Conservation (phyloP, 1,140 invertebrate genomes). For the Diploscapter pachys region DNA sequence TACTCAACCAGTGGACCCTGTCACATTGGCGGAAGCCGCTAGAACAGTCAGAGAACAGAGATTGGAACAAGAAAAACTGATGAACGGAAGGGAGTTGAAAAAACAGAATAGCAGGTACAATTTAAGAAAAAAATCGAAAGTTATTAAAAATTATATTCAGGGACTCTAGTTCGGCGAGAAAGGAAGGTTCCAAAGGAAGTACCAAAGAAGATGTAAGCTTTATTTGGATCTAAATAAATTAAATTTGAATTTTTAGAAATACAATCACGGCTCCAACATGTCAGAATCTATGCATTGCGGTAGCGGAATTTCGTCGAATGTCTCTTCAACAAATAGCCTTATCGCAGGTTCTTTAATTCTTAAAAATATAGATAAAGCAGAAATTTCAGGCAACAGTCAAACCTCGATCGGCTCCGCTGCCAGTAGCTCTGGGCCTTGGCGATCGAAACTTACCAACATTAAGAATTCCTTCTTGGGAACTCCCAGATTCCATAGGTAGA, state of each 20-base stretch:
- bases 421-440: slow-evolving; percentile 68
- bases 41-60: slow-evolving; percentile 38
- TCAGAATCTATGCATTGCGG: slow-evolving; percentile 1
- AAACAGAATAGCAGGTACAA: too few species aligned
- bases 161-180: too few species aligned
- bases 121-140: too few species aligned
- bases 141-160: too few species aligned
- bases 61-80: slow-evolving; percentile 12
- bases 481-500: slow-evolving; percentile 78
- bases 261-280: not conserved
- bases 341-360: slow-evolving; percentile 16
- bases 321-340: slow-evolving; percentile 31
- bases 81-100: too few species aligned
- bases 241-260: too few species aligned
- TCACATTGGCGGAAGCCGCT: slow-evolving; percentile 46
- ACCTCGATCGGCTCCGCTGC: slow-evolving; percentile 8
- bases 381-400: slow-evolving; percentile 38
- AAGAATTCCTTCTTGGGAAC: slow-evolving; percentile 99
- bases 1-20: slow-evolving; percentile 53
- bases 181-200: too few species aligned
- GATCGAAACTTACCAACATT: slow-evolving; percentile 87
- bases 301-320: slow-evolving; percentile 9
- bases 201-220: too few species aligned
- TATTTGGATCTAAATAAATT: too few species aligned
- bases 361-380: slow-evolving; percentile 1